Evolutionary conservation across 2,888 invertebrate genomes (phyloP), one percentile per base, ranked within the genome.

Genomic region (Agrotis segetum): DNA sequence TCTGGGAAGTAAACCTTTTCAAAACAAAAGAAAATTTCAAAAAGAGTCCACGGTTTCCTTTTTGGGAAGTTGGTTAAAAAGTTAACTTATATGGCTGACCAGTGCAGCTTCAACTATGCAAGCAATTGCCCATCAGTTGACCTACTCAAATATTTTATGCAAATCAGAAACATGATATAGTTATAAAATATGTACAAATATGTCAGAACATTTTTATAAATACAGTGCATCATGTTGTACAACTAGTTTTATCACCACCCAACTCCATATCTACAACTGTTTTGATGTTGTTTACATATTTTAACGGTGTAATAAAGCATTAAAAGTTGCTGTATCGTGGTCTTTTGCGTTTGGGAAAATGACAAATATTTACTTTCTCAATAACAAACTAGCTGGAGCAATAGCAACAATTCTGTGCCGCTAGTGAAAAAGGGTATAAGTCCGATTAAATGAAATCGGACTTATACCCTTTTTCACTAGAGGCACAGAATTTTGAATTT

Each of bases 181-280:
- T n/a, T 59, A 44, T 34, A 63, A 52, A 83, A 75, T 74, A 77
- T 77, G 62, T 69, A 65, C 65, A 71, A 47, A 13, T 29, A 29
- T 29, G 7, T 7, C 7, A 34, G 7, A 34, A 34, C 7, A 34
- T 34, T 4, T 34, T 34, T 34, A 34, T 6, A 34, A 40, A n/a
- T n/a, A n/a, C n/a, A 70, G 63, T 63, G 74, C 78, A 74, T 74
- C 83, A 83, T 77, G 77, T 71, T 66, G 46, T 60, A 63, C 52
- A 69, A 69, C 62, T 82, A 87, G 83, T 88, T 89, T 83, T 88
- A 87, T 86, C 83, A 85, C n/a, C n/a, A 86, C 85, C 82, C 88
- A 88, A 88, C 87, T 83, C 71, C 84, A 84, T 90, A 88, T 91
- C 78, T 76, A 13, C 63, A 76, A 78, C 74, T 71, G 62, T 74